These are phyloP conservation scores for Plemyria rubiginata DNA, from an alignment of 2,888 invertebrate species.

Conservation along the genomic window DNA sequence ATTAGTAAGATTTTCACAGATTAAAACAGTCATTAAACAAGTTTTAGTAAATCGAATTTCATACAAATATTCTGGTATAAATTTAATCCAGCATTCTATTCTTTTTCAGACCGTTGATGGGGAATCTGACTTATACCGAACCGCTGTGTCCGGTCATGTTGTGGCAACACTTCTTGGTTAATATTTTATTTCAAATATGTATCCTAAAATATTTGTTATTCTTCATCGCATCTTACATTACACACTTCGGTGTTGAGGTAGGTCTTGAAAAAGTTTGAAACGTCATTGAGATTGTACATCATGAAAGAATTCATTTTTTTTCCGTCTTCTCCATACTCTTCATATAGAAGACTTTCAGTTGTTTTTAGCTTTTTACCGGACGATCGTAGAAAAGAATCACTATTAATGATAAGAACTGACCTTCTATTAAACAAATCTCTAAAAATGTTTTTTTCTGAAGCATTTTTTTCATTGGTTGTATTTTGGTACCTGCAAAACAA, in stretches of 20 bases:
- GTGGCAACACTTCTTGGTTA: conserved; percentile 58
- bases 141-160: conserved; percentile 39
- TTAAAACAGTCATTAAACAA: no score
- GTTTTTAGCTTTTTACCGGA: conserved; percentile 3
- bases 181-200: conserved; percentile 21
- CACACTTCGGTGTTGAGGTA: conserved; percentile 59
- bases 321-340: conserved; percentile 54
- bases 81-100: conserved; percentile 3
- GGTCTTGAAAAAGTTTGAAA: conserved; percentile 54
- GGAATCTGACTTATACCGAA: conserved; percentile 14
- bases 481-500: conserved; percentile 20
- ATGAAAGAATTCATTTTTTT: conserved; percentile 43
- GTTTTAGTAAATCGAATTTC: no score
- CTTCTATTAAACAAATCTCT: conserved; percentile 9
- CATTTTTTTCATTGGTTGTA: conserved; percentile 1
- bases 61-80: background rate
- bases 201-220: background rate
- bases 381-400: conserved; percentile 5
- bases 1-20: background rate
- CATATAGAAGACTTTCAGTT: conserved; percentile 52
- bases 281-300: conserved; percentile 61
- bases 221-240: conserved; percentile 42
- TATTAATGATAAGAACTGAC: conserved; percentile 29
- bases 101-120: conserved; percentile 30
- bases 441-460: conserved; percentile 5